Evolutionary conservation across 2,888 invertebrate species (phyloP), one percentile per base, ranked within the genome.

Genomic region (Liodrosophila aerea): DNA sequence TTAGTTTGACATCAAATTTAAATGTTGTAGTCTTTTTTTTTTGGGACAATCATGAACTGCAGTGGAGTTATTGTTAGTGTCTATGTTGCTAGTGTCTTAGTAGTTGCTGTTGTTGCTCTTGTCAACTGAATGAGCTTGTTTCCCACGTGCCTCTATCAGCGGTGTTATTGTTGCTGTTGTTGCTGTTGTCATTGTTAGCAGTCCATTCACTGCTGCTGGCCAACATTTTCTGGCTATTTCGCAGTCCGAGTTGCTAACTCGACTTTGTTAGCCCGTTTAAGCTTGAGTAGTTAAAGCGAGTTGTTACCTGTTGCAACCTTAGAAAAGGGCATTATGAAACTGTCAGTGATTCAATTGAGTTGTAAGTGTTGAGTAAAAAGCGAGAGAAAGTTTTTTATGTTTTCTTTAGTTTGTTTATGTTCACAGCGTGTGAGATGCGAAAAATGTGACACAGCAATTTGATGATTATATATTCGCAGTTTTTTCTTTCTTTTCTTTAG

Each of bases 81-180:
- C 49, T 40, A 66, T 62, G n/a, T n/a, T n/a, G n/a, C n/a, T n/a
- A n/a, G n/a, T n/a, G n/a, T n/a, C n/a, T n/a, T n/a, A n/a, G n/a
- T n/a, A n/a, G n/a, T n/a, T n/a, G n/a, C n/a, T 43, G 41, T 41
- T 58, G 27, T 18, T 33, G 12, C 37, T 27, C 18, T 53, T 56
- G 33, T 44, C 71, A 66, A 67, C 61, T 63, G 61, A 71, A 73
- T 58, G 52, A 63, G 43, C 64, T 69, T 22, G 51, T 65, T 76
- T 83, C 82, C 75, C 85, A 77, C 77, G 77, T 76, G 68, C 47
- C 22, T 36, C 30, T 43, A 49, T 36, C 31, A 36, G 9, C 15
- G 41, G 22, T 37, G 37, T 37, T 52, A 15, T 39, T 27, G 22
- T 31, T 13, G 43, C 45, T 44, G 18, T 36, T 31, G 39, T 36